Conservation (phyloP, 2,888 invertebrate species). For the Cylloceria caligata region DNA sequence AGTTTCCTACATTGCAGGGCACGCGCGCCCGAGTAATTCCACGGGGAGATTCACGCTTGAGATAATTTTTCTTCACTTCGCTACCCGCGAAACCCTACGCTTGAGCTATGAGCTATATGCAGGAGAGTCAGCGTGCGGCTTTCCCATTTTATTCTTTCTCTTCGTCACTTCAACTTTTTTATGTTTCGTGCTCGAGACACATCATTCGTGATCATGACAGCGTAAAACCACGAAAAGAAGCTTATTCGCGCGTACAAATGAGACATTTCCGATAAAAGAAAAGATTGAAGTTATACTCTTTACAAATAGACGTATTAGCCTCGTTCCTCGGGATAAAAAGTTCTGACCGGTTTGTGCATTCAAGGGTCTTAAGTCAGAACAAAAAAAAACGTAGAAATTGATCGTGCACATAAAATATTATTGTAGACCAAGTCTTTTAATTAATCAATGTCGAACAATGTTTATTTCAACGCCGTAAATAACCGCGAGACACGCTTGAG, state of each 20-base stretch:
- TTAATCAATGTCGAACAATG: slow-evolving; percentile 1
- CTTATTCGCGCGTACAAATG: slow-evolving; percentile 46
- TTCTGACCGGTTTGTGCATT: not conserved
- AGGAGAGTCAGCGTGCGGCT: not conserved
- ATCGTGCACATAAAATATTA: not conserved
- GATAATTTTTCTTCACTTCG: slow-evolving; percentile 60
- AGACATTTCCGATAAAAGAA: slow-evolving; percentile 30
- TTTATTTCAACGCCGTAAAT: not conserved
- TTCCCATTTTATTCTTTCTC: slow-evolving; percentile 45
- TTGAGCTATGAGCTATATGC: not conserved
- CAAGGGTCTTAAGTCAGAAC: not conserved
- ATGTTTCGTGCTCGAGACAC: slow-evolving; percentile 20
- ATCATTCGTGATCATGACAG: slow-evolving; percentile 35
- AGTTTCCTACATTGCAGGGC: slow-evolving; percentile 33
- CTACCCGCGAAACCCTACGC: slow-evolving; percentile 26
- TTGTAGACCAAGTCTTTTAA: not conserved
- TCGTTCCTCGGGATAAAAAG: not conserved
- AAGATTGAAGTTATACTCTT: not conserved
- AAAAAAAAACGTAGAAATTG: not conserved
- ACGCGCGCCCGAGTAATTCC: slow-evolving; percentile 56
- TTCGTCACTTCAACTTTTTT: slow-evolving; percentile 57
- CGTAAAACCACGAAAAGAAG: slow-evolving; percentile 57
- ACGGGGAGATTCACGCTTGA: slow-evolving; percentile 61
- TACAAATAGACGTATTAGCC: not conserved
- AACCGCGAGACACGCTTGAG: slow-evolving; percentile 3